A percentile compares a stretch with the other conserved stretches of the same genome.
Conservation (phyloP, 2,113 vertebrate genomes). For the Raphicerus campestris region DNA sequence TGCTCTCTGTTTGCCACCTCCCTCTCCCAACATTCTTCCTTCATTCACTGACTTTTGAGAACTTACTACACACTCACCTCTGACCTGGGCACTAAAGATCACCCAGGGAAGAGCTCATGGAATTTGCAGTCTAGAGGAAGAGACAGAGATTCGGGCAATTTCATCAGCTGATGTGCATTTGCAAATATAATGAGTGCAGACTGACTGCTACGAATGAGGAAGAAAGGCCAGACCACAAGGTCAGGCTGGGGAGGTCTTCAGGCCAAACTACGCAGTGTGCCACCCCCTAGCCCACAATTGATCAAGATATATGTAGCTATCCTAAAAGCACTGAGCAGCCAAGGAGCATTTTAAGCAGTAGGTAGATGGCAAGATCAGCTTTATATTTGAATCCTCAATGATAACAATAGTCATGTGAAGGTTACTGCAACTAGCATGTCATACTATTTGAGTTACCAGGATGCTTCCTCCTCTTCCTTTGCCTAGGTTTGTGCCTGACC, state of each 20-base stretch:
- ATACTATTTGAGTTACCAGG: background rate
- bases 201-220: background rate
- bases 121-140: background rate
- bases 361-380: background rate
- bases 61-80: background rate
- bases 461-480: background rate
- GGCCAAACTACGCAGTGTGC: background rate
- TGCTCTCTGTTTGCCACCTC: background rate
- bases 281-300: rapidly evolving
- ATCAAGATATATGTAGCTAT: background rate
- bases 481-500: background rate
- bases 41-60: background rate
- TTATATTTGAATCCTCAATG: background rate
- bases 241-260: background rate
- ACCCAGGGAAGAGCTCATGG: background rate
- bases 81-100: background rate
- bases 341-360: background rate
- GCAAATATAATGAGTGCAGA: background rate
- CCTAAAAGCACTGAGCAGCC: background rate
- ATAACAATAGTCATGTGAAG: background rate
- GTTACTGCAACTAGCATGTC: background rate
- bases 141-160: background rate
- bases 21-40: background rate
- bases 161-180: background rate
- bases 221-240: background rate